A percentile compares a stretch with the other conserved stretches of the same genome.
Evolutionary conservation across 2,113 vertebrate species (phyloP).

Genomic region (Psittacus erithacus): DNA sequence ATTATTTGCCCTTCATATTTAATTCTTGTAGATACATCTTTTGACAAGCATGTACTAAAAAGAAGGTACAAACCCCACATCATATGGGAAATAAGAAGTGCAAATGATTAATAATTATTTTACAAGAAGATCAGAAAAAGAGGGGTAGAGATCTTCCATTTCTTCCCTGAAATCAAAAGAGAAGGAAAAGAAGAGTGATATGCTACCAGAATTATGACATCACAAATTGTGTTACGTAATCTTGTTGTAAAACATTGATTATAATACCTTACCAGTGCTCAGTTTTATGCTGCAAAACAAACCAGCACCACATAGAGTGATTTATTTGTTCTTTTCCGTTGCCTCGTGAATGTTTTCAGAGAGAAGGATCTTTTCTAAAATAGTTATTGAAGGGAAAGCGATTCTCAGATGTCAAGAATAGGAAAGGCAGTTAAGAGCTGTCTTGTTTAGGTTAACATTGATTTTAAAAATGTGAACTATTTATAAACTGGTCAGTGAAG

Average conservation of each 20-base stretch:
- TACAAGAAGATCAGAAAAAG: neutral
- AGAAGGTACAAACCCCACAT: neutral
- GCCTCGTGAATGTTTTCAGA: neutral
- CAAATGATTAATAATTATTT: neutral
- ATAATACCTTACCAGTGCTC: neutral
- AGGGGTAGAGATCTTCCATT: neutral
- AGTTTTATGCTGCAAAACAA: neutral
- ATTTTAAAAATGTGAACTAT: neutral
- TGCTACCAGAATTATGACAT: neutral
- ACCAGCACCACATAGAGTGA: neutral
- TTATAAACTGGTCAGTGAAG: neutral
- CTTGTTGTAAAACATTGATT: neutral
- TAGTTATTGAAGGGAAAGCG: neutral
- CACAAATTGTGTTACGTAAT: neutral
- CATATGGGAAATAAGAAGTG: neutral
- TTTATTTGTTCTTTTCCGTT: neutral
- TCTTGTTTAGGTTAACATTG: neutral
- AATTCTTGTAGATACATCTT: neutral
- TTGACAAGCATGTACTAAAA: neutral
- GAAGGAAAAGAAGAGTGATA: neutral
- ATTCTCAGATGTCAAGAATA: neutral
- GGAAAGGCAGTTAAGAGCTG: neutral
- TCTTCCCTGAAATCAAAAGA: neutral
- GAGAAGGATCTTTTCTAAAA: neutral
- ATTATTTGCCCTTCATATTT: neutral